Evolutionary conservation across 1,140 invertebrate species (phyloP).

Genomic region (Ephestia elutella): DNA sequence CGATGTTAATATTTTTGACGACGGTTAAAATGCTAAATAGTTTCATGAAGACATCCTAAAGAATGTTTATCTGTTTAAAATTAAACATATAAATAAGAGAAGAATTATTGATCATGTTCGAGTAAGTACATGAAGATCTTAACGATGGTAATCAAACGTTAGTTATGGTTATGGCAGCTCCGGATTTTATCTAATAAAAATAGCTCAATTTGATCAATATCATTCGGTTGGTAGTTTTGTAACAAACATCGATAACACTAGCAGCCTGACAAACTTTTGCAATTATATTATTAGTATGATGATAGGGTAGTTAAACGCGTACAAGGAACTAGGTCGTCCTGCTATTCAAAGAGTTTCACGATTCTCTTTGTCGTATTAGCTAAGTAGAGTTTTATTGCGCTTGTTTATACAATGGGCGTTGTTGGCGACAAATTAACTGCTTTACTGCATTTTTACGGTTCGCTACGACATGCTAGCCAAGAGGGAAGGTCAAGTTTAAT

Average conservation of each 20-base stretch:
- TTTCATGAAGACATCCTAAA: not conserved
- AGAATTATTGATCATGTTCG: no score
- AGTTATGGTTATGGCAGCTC: no score
- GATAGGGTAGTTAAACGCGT: not conserved
- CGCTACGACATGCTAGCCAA: not conserved
- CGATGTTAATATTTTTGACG: not conserved
- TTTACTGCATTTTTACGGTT: conserved; percentile 16
- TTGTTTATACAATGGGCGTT: conserved; percentile 15
- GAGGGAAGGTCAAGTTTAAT: conserved; percentile 9
- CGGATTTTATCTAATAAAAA: no score
- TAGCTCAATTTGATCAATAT: no score
- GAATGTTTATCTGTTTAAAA: not conserved
- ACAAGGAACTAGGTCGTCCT: not conserved
- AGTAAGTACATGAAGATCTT: no score
- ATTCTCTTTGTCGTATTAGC: conserved; percentile 9
- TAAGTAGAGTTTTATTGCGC: conserved; percentile 11
- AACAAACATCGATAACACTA: no score
- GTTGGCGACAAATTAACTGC: conserved; percentile 18
- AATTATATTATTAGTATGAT: no score
- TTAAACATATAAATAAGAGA: not conserved
- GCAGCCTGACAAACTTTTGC: no score
- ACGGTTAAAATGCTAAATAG: not conserved
- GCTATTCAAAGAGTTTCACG: not conserved
- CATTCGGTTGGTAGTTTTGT: no score
- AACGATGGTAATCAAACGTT: no score